phyloP scores from a whole-genome alignment of 37 sponge, comb jelly and placozoan genomes.

The Amphimedon queenslandica region DNA sequence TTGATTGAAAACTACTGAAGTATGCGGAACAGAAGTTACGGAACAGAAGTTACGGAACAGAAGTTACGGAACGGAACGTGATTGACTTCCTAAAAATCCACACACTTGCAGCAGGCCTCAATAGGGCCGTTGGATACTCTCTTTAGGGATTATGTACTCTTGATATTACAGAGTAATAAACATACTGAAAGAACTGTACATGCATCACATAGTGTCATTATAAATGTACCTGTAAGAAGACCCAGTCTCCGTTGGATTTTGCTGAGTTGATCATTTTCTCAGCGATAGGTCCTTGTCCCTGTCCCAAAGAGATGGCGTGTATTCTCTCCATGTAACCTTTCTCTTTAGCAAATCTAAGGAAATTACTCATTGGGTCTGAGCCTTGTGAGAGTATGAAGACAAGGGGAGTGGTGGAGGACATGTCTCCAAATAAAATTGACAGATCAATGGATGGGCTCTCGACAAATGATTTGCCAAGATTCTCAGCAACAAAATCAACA shows the following conservation, averaged over 20 bases:
- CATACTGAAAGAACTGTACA: too few relatives aligned
- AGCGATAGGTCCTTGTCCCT: slow-evolving; percentile 99
- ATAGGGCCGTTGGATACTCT: too few relatives aligned
- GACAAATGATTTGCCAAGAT: slow-evolving; percentile 90
- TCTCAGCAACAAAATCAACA: slow-evolving; percentile 82
- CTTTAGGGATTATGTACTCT: too few relatives aligned
- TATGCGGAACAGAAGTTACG: too few relatives aligned
- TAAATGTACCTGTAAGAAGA: slow-evolving; percentile 83
- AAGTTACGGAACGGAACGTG: too few relatives aligned
- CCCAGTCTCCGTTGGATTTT: slow-evolving; percentile 88
- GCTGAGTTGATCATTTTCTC: slow-evolving; percentile 88
- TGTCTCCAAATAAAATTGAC: slow-evolving; percentile 79
- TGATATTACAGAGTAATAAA: too few relatives aligned
- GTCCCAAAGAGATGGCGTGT: slow-evolving; percentile 96
- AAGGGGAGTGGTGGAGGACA: slow-evolving; percentile 83
- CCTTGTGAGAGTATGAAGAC: slow-evolving; percentile 97
- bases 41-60: too few relatives aligned
- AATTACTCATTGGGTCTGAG: slow-evolving; percentile 96
- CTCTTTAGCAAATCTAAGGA: slow-evolving; percentile 95
- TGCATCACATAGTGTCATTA: too few relatives aligned
- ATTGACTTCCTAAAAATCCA: too few relatives aligned
- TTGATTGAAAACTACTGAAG: too few relatives aligned
- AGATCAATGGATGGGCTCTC: slow-evolving; percentile 92
- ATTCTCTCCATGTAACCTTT: slow-evolving; percentile 88
- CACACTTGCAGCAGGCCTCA: too few relatives aligned